Base-by-base conservation (phyloP, 1,140 invertebrate genomes). In the Monochamus saltuarius region DNA sequence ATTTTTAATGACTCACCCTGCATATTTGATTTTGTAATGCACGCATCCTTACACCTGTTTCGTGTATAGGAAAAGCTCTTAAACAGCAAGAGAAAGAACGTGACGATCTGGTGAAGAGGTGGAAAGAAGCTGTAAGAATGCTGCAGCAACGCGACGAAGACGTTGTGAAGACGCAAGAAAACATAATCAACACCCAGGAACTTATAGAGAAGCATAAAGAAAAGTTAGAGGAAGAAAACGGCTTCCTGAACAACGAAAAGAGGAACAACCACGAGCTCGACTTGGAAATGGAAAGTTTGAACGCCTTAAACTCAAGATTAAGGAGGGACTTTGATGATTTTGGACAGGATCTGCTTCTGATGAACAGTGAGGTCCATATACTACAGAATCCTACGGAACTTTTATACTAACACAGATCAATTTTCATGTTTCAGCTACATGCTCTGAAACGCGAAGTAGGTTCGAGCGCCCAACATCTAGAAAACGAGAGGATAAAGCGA, bases 61-160 rank as follows among this genome's bases (percentile, higher is more conserved):
- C n/a, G n/a, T n/a, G n/a, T 59, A 34, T 37, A 73, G 71, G 67
- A 14, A 72, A 76, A 64, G 63, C 70, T 17, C 64, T 75, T 7
- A 71, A 68, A 43, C 60, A 74, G 22, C 68, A 68, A 60, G 58
- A 61, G 47, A 61, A 40, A 4, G 71, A 77, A 62, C 56, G 74
- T 13, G 62, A 66, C 42, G 56, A 61, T 6, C 53, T 77, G 6
- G 66, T 76, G 4, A 58, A 52, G 11, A 71, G 75, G 59, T 84
- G 83, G 83, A 75, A 81, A 13, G 75, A 74, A 49, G 76, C 82
- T 7, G 78, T 83, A 0, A 81, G 82, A 61, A 81, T 83, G 62
- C 58, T 84, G 39, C 70, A 80, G 11, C 81, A 82, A 56, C 71
- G 82, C n/a, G 81, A 84, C 49, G 76, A 71, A 3, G 80, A 82